Base-by-base conservation (phyloP, 2,888 invertebrate genomes). In the Diarsia mendica region DNA sequence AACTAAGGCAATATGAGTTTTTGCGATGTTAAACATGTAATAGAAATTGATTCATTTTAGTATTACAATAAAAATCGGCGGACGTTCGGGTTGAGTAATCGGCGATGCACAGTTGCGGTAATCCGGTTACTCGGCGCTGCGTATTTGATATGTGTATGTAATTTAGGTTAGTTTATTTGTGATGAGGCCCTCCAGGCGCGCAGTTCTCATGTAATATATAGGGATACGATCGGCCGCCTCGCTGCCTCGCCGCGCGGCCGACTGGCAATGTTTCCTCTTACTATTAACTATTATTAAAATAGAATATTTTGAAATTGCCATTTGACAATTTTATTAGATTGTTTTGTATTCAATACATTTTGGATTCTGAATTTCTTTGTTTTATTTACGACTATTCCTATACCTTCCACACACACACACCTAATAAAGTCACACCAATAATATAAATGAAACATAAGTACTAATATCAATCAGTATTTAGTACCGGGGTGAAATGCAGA, bases 301-400 rank as follows among this genome's bases (percentile, higher is more conserved):
- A 94, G 93, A 92, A 90, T 93, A 94, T 94, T 94, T 93, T 93
- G 88, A 94, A 95, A 95, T 95, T 95, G 95, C 94, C 94, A 94
- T 88, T 93, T 89, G 95, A 94, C 94, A 93, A 94, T 95, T 95
- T 94, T 94, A 94, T 94, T 95, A 95, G 92, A 94, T 95, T 95
- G 95, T 96, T 96, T 96, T 96, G 93, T 96, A 96, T 95, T 96
- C 94, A 96, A 95, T 96, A 96, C 94, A 95, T 95, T 91, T 96
- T 96, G 95, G 95, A 96, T 94, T 95, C 95, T 93, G 91, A 93
- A 82, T 74, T 77, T 67, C 10, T 87, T 86, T 89, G 87, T 90
- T 90, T 89, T 88, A 88, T 91, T 89, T 80, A 60, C n/a, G 5
- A n/a, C 4, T 5, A 15, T 33, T 23, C 20, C 60, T 63, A 63